These are phyloP conservation scores for Fragum sueziense DNA, from an alignment of 2,888 invertebrate species.

Conservation along the genomic window DNA sequence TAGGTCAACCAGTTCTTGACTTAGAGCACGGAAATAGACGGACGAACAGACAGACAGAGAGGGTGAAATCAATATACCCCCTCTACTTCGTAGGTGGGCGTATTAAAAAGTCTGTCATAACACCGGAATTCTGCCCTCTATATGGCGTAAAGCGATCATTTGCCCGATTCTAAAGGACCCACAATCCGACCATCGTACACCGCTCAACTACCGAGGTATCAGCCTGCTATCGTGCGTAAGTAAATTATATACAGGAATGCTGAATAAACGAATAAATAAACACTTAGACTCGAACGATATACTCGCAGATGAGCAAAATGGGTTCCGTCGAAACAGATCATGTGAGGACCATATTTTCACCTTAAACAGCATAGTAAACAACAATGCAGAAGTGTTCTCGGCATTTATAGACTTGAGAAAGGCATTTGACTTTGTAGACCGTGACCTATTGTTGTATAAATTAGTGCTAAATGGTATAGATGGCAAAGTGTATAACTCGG, in stretches of 20 bases:
- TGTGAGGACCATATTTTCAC: slow-evolving; percentile 47
- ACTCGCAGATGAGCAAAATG: slow-evolving; percentile 46
- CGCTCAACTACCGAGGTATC: slow-evolving; percentile 21
- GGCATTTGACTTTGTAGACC: slow-evolving; percentile 28
- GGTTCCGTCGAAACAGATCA: slow-evolving; percentile 35
- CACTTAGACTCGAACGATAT: slow-evolving; percentile 29
- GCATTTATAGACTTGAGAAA: slow-evolving; percentile 27
- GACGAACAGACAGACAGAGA: too few species aligned
- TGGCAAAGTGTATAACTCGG: slow-evolving; percentile 36
- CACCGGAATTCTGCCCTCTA: slow-evolving; percentile 25
- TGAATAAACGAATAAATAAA: slow-evolving; percentile 27
- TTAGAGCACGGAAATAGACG: too few species aligned
- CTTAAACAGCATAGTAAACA: slow-evolving; percentile 29
- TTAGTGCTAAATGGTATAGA: slow-evolving; percentile 28
- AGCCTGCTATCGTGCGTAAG: slow-evolving; percentile 36
- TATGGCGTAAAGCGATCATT: slow-evolving; percentile 33
- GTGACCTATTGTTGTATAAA: slow-evolving; percentile 42
- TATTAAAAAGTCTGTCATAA: too few species aligned
- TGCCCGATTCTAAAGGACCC: slow-evolving; percentile 24
- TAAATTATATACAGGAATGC: slow-evolving; percentile 43
- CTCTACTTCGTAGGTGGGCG: too few species aligned
- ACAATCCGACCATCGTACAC: slow-evolving; percentile 9
- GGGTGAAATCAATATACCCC: too few species aligned
- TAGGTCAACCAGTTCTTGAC: too few species aligned
- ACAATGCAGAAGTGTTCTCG: slow-evolving; percentile 11